phyloP scores from a whole-genome alignment of 2,113 vertebrate species.

The Phylloscopus whistleri region DNA sequence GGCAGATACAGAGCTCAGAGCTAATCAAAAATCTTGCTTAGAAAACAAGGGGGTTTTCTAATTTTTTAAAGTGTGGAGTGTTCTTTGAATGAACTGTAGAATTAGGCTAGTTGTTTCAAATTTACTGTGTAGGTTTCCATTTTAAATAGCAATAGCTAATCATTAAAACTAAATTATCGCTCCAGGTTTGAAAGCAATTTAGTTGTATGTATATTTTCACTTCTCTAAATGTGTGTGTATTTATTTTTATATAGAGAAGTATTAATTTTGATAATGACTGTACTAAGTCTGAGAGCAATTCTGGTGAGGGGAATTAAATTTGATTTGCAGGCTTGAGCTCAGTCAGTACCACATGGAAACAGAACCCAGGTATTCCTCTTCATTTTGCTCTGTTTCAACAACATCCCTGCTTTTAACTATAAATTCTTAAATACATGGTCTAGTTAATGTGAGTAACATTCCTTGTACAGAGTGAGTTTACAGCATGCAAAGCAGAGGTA shows the following conservation, averaged over 20 bases:
- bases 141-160: background rate
- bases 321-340: background rate
- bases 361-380: background rate
- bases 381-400: background rate
- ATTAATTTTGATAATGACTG: background rate
- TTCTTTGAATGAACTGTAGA: background rate
- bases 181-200: background rate
- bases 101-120: background rate
- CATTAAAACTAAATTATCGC: background rate
- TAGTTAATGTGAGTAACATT: background rate
- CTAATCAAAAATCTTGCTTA: background rate
- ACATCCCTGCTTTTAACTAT: background rate
- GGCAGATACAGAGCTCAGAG: background rate
- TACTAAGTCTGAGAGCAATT: background rate
- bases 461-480: background rate
- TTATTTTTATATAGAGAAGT: background rate
- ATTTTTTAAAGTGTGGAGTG: background rate
- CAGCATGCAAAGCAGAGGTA: background rate
- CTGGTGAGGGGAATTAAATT: background rate
- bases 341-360: background rate
- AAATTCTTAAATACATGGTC: background rate
- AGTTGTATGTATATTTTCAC: background rate
- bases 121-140: background rate
- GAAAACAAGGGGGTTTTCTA: rapidly evolving
- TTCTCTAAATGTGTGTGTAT: background rate